Base-by-base conservation (phyloP, 2,113 vertebrate species). In the Trogon surrucura region DNA sequence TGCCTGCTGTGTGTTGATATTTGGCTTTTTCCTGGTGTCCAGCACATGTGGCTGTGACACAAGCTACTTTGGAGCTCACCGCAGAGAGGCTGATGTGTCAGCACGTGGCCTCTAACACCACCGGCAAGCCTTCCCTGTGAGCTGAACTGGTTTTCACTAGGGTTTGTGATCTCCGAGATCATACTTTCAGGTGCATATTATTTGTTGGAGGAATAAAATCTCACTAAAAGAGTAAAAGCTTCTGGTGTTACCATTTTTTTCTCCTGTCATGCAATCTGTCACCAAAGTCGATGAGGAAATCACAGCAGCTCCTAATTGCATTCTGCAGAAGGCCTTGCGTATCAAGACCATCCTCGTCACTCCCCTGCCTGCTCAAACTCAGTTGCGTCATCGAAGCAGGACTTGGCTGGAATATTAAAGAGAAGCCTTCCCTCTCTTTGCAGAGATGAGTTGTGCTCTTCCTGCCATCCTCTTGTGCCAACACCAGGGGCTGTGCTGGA, bases 221-320 rank as follows among this genome's bases (percentile, higher is more conserved):
- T 65, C 56, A 41, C 22, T 47, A 79, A 92, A 91, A 72, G 86
- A 60, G 82, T 87, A 87, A 95, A 95, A 85, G 45, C 34, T 85
- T 75, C 50, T 61, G 88, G 72, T 1, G 1, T 80, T 87, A 85
- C 23, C 41, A 67, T 20, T 77, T 92, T 89, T 71, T 60, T 62
- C 41, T 53, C 13, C 10, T 73, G 64, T 58, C 88, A 51, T 0
- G 0, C 1, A 14, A 91, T 61, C 61, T 2, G 0, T 92, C 89
- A 38, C 69, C 60, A 75, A 73, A 92, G 72, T 30, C 57, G 84
- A 71, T 92, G 91, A 84, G 72, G 80, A 71, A 91, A 96, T 81
- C 73, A 53, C 48, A 51, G 66, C 44, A 71, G 69, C 65, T 83
- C 61, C 80, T 94, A 83, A 80, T 30, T 84, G 72, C 48, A 7